phyloP scores from a whole-genome alignment of 2,888 invertebrate species.

The Clostera curtula region DNA sequence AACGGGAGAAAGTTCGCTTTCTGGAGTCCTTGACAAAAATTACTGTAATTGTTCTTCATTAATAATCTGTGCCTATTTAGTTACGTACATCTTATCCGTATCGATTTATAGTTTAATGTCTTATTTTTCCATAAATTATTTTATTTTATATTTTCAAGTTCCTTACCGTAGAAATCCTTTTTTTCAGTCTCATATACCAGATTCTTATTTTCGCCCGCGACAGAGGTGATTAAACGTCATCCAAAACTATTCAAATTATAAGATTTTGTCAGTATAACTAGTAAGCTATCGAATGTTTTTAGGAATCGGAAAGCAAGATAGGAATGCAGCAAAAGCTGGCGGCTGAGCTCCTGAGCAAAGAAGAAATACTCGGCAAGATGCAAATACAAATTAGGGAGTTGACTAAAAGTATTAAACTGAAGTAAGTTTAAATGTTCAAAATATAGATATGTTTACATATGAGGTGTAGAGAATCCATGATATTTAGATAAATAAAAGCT shows the following conservation, averaged over 20 bases:
- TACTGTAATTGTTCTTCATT: constrained; percentile 52
- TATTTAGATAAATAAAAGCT: no score
- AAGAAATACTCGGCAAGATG: constrained; percentile 60
- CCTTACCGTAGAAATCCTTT: constrained; percentile 20
- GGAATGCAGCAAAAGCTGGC: constrained; percentile 66
- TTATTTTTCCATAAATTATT: constrained; percentile 1
- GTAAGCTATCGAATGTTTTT: constrained; percentile 18
- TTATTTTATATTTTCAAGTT: constrained; percentile 1
- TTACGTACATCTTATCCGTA: no score
- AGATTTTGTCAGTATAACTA: not conserved
- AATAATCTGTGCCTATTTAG: no score
- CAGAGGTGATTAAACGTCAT: constrained; percentile 24
- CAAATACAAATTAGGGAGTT: constrained; percentile 59
- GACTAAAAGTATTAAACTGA: constrained; percentile 57
- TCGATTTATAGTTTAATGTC: no score
- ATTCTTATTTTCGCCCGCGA: constrained; percentile 32
- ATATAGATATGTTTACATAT: no score
- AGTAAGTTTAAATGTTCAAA: constrained; percentile 37
- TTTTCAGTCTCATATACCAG: constrained; percentile 54
- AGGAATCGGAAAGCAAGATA: constrained; percentile 60
- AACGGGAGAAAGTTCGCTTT: constrained; percentile 59
- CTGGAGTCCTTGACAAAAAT: constrained; percentile 62
- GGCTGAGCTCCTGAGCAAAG: constrained; percentile 62
- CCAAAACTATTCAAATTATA: constrained; percentile 1
- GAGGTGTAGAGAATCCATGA: no score